Evolutionary conservation across 1,140 invertebrate genomes (phyloP).

Genomic region (Adelges cooleyi): DNA sequence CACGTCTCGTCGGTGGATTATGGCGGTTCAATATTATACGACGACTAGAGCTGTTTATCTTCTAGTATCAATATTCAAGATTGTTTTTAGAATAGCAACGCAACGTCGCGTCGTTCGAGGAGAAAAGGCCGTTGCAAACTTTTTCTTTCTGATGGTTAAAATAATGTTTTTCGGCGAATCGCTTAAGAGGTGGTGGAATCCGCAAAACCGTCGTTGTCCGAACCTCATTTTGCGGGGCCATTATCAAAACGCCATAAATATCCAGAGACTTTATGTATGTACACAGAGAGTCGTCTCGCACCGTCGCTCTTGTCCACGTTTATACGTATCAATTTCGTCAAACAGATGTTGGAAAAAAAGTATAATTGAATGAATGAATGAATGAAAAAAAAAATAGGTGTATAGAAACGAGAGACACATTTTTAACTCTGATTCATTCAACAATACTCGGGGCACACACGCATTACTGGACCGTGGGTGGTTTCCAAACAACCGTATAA

Average conservation of each 20-base stretch:
- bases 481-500: conserved; percentile 1
- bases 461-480: conserved; percentile 4
- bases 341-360: conserved; percentile 22
- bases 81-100: too few species aligned
- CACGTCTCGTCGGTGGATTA: too few species aligned
- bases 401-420: neutral
- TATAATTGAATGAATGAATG: conserved; percentile 2
- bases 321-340: conserved; percentile 25
- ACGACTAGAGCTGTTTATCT: too few species aligned
- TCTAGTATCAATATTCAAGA: too few species aligned
- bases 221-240: neutral
- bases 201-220: neutral
- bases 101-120: too few species aligned
- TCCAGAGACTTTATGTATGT: neutral
- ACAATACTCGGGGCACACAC: neutral
- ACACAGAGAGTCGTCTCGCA: neutral
- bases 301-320: neutral
- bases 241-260: conserved; percentile 23
- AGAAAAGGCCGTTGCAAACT: too few species aligned
- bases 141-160: too few species aligned
- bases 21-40: too few species aligned
- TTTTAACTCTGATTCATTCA: conserved; percentile 2
- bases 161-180: conserved; percentile 14
- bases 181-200: neutral
- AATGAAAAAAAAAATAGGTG: neutral